phyloP scores from a whole-genome alignment of 2,888 invertebrate genomes.

The Drosophila basisetae region DNA sequence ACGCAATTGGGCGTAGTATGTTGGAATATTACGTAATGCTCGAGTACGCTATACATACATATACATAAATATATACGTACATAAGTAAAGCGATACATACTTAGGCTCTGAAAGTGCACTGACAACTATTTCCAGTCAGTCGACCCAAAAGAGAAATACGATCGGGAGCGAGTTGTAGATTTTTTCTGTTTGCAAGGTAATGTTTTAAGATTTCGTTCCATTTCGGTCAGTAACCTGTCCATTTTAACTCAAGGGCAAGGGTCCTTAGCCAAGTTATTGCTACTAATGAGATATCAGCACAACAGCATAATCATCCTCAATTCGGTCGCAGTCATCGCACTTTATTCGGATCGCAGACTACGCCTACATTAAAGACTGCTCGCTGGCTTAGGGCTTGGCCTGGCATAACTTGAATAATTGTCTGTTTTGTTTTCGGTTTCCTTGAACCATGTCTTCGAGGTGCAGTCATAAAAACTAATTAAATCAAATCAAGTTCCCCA shows the following conservation, averaged over 20 bases:
- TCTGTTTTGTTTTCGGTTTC: constrained; percentile 52
- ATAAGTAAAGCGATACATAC: constrained; percentile 73
- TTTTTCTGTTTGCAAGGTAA: constrained; percentile 9
- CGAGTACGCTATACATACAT: constrained; percentile 16
- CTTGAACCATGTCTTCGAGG: constrained; percentile 64
- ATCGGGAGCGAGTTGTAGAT: constrained; percentile 16
- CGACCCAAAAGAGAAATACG: constrained; percentile 18
- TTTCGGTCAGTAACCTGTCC: constrained; percentile 61
- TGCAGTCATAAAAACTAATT: constrained; percentile 69
- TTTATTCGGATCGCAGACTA: constrained; percentile 16
- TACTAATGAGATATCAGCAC: constrained; percentile 56
- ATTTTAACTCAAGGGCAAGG: constrained; percentile 51
- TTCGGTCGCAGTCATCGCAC: constrained; percentile 25
- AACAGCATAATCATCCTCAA: constrained; percentile 21
- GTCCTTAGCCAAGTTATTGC: constrained; percentile 65
- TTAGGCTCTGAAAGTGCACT: constrained; percentile 73
- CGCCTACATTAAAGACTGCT: constrained; percentile 49
- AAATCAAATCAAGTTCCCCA: constrained; percentile 75
- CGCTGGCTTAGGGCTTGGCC: constrained; percentile 54
- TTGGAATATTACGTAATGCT: constrained; percentile 66
- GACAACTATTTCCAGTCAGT: constrained; percentile 71
- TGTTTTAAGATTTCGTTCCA: constrained; percentile 16
- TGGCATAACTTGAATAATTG: constrained; percentile 30
- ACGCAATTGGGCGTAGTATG: constrained; percentile 72
- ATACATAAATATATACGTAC: constrained; percentile 10